These are phyloP conservation scores for Actinemys pallida DNA, from an alignment of 2,113 vertebrate genomes.

Conservation along the genomic window DNA sequence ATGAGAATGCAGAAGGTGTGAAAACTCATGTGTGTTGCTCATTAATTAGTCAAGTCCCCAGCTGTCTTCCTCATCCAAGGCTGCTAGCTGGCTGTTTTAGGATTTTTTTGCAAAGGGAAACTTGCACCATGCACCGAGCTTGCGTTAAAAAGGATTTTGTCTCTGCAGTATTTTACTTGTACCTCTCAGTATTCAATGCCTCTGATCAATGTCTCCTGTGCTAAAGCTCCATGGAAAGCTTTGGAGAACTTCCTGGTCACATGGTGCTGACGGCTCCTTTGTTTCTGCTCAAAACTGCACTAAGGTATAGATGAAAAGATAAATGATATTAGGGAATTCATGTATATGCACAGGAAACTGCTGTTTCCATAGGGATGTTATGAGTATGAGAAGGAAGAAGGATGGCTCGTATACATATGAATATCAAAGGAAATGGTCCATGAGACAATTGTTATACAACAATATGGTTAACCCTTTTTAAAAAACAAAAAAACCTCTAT, in stretches of 20 bases:
- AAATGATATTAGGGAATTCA: background rate
- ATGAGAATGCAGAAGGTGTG: constrained; percentile 43
- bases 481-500: background rate
- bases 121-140: constrained; percentile 13
- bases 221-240: constrained; percentile 15
- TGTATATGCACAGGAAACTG: background rate
- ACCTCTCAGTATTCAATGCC: background rate
- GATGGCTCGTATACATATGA: background rate
- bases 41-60: constrained; percentile 75
- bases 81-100: constrained; percentile 42
- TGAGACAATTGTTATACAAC: background rate
- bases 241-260: background rate
- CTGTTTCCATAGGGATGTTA: background rate
- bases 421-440: background rate
- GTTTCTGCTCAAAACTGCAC: background rate
- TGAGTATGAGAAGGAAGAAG: background rate
- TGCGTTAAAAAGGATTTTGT: constrained; percentile 35
- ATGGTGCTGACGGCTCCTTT: background rate
- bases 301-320: background rate
- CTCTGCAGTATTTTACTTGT: background rate
- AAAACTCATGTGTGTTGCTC: constrained; percentile 67
- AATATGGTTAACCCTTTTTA: background rate
- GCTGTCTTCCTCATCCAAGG: constrained; percentile 68
- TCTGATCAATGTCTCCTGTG: constrained; percentile 23
- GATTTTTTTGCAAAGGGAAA: background rate